phyloP scores from a whole-genome alignment of 2,888 invertebrate genomes.

The Liodrosophila aerea region DNA sequence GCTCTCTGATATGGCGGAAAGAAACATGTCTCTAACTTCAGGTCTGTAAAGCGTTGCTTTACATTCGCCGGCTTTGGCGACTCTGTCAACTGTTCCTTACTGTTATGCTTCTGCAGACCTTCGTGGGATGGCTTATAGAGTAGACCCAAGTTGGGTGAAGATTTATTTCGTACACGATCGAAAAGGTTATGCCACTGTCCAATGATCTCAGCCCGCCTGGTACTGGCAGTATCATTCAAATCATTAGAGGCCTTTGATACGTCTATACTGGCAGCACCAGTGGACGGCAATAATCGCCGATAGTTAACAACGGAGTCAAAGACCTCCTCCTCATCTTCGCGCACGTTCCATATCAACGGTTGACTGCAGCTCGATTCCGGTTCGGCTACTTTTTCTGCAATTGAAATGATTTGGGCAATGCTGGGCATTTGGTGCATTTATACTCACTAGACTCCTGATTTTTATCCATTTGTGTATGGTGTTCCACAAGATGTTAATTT shows the following conservation, averaged over 20 bases:
- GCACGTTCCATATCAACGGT: constrained; percentile 56
- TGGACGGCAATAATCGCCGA: constrained; percentile 14
- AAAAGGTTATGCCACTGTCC: constrained; percentile 49
- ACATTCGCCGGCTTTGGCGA: too few relatives aligned
- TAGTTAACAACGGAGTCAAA: constrained; percentile 62
- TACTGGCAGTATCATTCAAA: neutral
- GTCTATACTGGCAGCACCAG: constrained; percentile 5
- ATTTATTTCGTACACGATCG: constrained; percentile 22
- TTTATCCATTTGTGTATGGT: constrained; percentile 44
- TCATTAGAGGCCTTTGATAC: constrained; percentile 2
- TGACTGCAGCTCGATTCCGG: constrained; percentile 54
- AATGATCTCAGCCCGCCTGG: constrained; percentile 18
- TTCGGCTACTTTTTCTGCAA: constrained; percentile 2
- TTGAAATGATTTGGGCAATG: too few relatives aligned
- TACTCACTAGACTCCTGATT: constrained; percentile 53
- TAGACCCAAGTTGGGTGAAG: constrained; percentile 43
- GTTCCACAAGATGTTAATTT: constrained; percentile 12
- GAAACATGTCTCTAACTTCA: constrained; percentile 53
- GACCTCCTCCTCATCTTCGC: constrained; percentile 51
- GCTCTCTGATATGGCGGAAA: constrained; percentile 65
- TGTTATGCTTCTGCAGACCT: constrained; percentile 47
- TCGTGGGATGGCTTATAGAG: constrained; percentile 67
- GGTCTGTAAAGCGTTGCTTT: constrained; percentile 3
- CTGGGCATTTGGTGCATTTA: neutral
- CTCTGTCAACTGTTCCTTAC: constrained; percentile 21